Percentiles rank a stretch among this genome's conserved stretches.
phyloP scores from a whole-genome alignment of 2,888 invertebrate genomes.

The Ommatoiulus sabulosus region DNA sequence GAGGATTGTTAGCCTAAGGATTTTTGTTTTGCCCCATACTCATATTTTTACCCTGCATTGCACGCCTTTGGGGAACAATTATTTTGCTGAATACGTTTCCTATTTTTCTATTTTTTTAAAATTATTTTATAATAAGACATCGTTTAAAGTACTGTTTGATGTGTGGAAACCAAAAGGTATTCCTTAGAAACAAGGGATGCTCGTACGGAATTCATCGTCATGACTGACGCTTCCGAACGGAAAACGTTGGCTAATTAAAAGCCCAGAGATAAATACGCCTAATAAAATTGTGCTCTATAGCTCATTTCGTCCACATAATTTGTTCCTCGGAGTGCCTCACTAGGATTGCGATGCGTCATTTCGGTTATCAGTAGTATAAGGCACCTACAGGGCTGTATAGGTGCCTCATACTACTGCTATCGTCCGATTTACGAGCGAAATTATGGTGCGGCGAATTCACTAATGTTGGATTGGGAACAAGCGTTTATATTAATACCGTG shows the following conservation, averaged over 20 bases:
- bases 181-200: too few relatives aligned
- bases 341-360: neutral
- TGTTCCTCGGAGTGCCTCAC: constrained; percentile 4
- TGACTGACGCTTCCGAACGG: neutral
- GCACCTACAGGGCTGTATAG: too few relatives aligned
- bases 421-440: constrained; percentile 1
- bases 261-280: neutral
- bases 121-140: too few relatives aligned
- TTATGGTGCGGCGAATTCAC: constrained; percentile 15
- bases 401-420: neutral
- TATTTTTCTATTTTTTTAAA: too few relatives aligned
- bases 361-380: neutral
- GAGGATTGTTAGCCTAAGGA: too few relatives aligned
- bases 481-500: neutral
- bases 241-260: constrained; percentile 20
- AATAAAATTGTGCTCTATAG: neutral
- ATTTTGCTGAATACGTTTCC: too few relatives aligned
- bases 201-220: neutral
- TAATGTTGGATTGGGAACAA: neutral
- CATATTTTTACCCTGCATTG: too few relatives aligned
- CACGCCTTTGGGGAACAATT: too few relatives aligned
- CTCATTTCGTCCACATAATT: constrained; percentile 10
- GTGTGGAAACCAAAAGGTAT: too few relatives aligned
- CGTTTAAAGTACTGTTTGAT: neutral
- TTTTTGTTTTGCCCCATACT: too few relatives aligned